Evolutionary conservation across 2,888 invertebrate genomes (phyloP), one percentile per base, ranked within the genome.

Genomic region (Watsonalla binaria): DNA sequence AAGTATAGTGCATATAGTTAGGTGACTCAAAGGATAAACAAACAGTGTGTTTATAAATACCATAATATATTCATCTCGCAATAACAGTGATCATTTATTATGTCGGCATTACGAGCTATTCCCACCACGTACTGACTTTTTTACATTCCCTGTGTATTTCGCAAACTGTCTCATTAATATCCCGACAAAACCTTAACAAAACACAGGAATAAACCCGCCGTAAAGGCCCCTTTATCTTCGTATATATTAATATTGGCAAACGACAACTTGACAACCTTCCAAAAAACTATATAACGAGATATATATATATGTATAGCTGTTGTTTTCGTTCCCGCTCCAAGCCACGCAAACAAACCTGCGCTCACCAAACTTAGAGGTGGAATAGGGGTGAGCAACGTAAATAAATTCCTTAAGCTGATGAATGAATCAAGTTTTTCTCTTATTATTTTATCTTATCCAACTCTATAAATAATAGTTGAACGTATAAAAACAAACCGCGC

Each of bases 181-280:
- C 47, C 46, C 47, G 13, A 54, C 51, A 57, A 62, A 69, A 59
- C 61, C 60, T 62, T 59, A 59, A 53, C 59, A 62, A 62, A 64
- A 62, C 60, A 66, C 14, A 57, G 62, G 62, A 62, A 65, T 60
- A 67, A 72, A 73, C 54, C 65, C 65, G 45, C 63, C 57, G 64
- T 64, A 61, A 68, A 66, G 65, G 61, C 58, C 53, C 62, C 53
- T 64, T 67, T 70, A 68, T 67, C 66, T 65, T 58, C 63, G 65
- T 70, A 72, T 70, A 68, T 71, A 72, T 70, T 72, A 74, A 73
- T 76, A 77, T 75, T 70, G 68, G 65, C 72, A 66, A 72, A 74
- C 67, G 72, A 70, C 73, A 76, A 79, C 68, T 76, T 80, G 78
- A 74, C 76, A 78, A 72, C 68, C 75, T 75, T 75, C 77, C 73